These are phyloP conservation scores for Kryptolebias ocellatus DNA, from an alignment of 2,797 vertebrate genomes.

Conservation along the genomic window DNA sequence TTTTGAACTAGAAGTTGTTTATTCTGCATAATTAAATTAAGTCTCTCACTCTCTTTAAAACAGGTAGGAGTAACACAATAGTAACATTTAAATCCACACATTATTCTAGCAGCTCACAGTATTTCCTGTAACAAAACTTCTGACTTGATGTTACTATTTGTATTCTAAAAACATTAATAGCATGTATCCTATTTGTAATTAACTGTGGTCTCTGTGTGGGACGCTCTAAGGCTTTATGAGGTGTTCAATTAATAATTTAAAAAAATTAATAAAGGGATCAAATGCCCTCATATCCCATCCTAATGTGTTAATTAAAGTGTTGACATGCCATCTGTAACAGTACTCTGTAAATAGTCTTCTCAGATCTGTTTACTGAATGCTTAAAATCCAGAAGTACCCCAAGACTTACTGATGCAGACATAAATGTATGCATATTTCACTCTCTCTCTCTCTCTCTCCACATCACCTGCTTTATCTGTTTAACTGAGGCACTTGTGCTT, in stretches of 20 bases:
- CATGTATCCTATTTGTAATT: slow-evolving; percentile 33
- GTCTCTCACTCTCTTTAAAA: slow-evolving; percentile 33
- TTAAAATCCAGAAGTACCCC: slow-evolving; percentile 43
- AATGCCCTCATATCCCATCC: slow-evolving; percentile 46
- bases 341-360: slow-evolving; percentile 56
- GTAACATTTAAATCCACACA: slow-evolving; percentile 49
- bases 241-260: slow-evolving; percentile 43
- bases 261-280: slow-evolving; percentile 41
- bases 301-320: slow-evolving; percentile 67
- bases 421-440: slow-evolving; percentile 1
- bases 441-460: slow-evolving; percentile 25
- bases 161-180: slow-evolving; percentile 44
- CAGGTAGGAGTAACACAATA: slow-evolving; percentile 45
- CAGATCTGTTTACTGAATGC: slow-evolving; percentile 49
- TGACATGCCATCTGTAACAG: slow-evolving; percentile 64
- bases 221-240: slow-evolving; percentile 51
- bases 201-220: slow-evolving; percentile 36
- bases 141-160: slow-evolving; percentile 22
- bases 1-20: slow-evolving; percentile 46
- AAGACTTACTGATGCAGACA: slow-evolving; percentile 23
- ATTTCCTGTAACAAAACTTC: slow-evolving; percentile 36
- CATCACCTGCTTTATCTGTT: slow-evolving; percentile 32
- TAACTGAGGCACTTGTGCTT: slow-evolving; percentile 30
- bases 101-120: slow-evolving; percentile 46
- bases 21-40: slow-evolving; percentile 28